phyloP scores from a whole-genome alignment of 1,140 invertebrate genomes.

The Glossosoma conforme region DNA sequence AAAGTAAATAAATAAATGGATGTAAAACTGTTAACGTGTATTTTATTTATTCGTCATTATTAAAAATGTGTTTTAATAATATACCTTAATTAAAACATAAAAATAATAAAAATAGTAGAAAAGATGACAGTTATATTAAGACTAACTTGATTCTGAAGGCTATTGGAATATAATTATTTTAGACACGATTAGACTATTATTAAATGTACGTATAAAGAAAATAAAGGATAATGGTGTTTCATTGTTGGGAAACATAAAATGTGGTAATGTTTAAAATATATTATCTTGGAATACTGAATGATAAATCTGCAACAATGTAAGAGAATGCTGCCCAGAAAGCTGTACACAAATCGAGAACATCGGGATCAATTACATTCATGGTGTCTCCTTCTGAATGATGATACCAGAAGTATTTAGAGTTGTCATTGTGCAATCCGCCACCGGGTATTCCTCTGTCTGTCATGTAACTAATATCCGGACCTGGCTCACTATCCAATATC shows the following conservation, averaged over 20 bases:
- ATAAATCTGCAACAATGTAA: slow-evolving; percentile 63
- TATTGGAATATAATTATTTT: too few relatives aligned
- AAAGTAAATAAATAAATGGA: too few relatives aligned
- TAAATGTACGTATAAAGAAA: background rate
- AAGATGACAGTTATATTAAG: too few relatives aligned
- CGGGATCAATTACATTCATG: slow-evolving; percentile 60
- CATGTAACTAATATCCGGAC: slow-evolving; percentile 59
- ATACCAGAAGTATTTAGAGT: slow-evolving; percentile 69
- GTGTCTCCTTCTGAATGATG: slow-evolving; percentile 71
- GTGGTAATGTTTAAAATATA: slow-evolving; percentile 40
- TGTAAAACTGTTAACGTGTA: too few relatives aligned
- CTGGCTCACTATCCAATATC: slow-evolving; percentile 43
- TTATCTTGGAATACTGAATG: slow-evolving; percentile 52
- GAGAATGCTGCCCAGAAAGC: slow-evolving; percentile 65
- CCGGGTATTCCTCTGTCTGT: slow-evolving; percentile 58
- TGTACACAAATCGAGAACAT: slow-evolving; percentile 56
- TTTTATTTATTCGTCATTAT: too few relatives aligned
- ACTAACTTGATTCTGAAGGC: too few relatives aligned
- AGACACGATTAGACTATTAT: background rate
- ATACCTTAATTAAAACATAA: too few relatives aligned
- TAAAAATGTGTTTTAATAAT: too few relatives aligned
- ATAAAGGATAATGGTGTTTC: background rate
- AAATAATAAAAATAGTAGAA: too few relatives aligned
- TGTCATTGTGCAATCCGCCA: slow-evolving; percentile 55
- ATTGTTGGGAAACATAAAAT: background rate